Evolutionary conservation across 2,113 vertebrate species (phyloP), one percentile per base, ranked within the genome.

Genomic region (Xyrauchen texanus): DNA sequence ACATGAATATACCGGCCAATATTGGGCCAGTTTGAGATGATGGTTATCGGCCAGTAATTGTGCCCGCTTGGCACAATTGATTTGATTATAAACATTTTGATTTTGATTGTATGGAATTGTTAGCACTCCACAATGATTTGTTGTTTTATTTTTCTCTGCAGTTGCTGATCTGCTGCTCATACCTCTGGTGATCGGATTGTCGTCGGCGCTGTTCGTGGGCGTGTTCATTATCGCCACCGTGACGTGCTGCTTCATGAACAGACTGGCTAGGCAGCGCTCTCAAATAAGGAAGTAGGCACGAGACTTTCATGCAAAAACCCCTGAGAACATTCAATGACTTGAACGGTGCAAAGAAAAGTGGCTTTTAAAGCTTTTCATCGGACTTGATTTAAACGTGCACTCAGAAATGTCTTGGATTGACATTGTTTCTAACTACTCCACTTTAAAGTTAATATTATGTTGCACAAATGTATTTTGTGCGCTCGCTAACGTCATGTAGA

Each of bases 171-270:
- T 96, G 49, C 92, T 97, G 5, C 86, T 96, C 15, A 87, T 97
- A 76, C 96, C 96, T 0, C 66, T 97, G 82, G 86, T 95, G 8
- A 82, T 93, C 8, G 96, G 96, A 0, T 83, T 93, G 4, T 94
- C 91, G 21, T 93, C 92, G 0, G 94, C 96, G 44, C 87, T 97
- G 7, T 93, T 96, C 47, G 92, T 94, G 0, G 94, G 95, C 0
- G 87, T 94, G 71, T 77, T 92, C 21, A 89, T 97, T 84, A 92
- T 96, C 0, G 87, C 92, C 5, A 80, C 95, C 0, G 94, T 97
- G 58, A 97, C 96, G 65, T 96, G 95, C 80, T 96, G 95, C 90
- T 97, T 96, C 88, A 94, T 97, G 93, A 95, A 87, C 16, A 90
- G 91, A 15, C 88, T 97, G 66, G 87, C 89, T 1, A 90, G 77